Conservation (phyloP, 2,797 vertebrate genomes). For the Sebastes miniatus region DNA sequence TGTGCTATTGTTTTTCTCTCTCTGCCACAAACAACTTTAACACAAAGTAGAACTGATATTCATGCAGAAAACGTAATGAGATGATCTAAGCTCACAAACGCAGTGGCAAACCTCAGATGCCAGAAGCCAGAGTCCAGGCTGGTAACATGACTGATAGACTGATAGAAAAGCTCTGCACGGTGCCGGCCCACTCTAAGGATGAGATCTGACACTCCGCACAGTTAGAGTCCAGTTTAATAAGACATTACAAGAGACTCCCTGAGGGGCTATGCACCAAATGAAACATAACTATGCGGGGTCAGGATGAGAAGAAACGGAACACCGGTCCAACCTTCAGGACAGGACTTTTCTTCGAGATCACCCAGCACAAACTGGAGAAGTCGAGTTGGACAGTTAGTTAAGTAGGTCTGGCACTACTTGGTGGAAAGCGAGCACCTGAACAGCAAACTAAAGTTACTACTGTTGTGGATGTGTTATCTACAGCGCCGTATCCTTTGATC, state of each 20-base stretch:
- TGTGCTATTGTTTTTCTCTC: not conserved
- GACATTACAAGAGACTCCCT: slow-evolving; percentile 10
- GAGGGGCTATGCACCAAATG: slow-evolving; percentile 4
- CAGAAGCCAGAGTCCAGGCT: not conserved
- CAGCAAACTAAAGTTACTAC: not conserved
- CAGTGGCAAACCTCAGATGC: not conserved
- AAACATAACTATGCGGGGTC: not conserved
- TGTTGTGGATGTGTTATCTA: not conserved
- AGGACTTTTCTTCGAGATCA: not conserved
- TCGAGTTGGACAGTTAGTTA: not conserved
- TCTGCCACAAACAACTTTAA: not conserved
- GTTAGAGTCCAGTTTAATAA: slow-evolving; percentile 11
- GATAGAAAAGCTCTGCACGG: not conserved
- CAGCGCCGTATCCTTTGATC: not conserved
- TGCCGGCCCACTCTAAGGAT: not conserved
- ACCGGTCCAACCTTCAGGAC: not conserved
- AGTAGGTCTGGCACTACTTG: not conserved
- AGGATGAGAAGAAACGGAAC: not conserved
- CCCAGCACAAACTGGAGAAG: not conserved
- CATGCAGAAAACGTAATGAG: not conserved
- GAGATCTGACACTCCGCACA: slow-evolving; percentile 3
- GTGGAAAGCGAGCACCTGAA: not conserved
- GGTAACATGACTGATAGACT: not conserved
- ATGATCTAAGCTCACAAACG: not conserved
- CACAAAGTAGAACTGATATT: not conserved